phyloP scores from a whole-genome alignment of 1,140 invertebrate species.

The Neodiprion virginianus region DNA sequence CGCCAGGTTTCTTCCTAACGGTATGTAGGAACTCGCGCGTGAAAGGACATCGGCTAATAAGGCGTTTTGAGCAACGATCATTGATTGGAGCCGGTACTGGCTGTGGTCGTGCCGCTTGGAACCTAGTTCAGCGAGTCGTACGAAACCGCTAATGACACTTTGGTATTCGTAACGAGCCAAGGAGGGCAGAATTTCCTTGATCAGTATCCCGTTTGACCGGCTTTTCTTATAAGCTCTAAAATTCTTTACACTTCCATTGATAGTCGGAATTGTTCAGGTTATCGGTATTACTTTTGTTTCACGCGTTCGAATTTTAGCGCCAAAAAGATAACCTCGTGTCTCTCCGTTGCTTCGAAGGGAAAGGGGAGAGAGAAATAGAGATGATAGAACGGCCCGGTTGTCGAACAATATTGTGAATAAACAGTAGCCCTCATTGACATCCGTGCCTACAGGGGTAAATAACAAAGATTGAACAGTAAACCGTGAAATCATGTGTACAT shows the following conservation, averaged over 20 bases:
- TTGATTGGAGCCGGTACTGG: background rate
- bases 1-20: background rate
- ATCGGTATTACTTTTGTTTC: no score
- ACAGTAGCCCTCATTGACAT: background rate
- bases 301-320: no score
- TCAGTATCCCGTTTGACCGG: no score
- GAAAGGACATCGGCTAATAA: conserved; percentile 14
- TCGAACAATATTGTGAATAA: background rate
- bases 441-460: background rate
- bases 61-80: background rate
- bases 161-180: no score
- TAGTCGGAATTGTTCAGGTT: no score
- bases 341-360: background rate
- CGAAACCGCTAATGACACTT: no score
- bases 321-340: background rate
- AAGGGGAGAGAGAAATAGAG: background rate
- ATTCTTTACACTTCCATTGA: no score
- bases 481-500: conserved; percentile 14
- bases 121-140: no score
- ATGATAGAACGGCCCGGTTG: no score
- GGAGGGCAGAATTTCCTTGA: no score
- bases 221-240: no score
- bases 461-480: background rate
- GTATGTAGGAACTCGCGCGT: background rate
- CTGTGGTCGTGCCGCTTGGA: background rate